Evolutionary conservation across 2,113 vertebrate genomes (phyloP).

Genomic region (Guaruba guarouba): DNA sequence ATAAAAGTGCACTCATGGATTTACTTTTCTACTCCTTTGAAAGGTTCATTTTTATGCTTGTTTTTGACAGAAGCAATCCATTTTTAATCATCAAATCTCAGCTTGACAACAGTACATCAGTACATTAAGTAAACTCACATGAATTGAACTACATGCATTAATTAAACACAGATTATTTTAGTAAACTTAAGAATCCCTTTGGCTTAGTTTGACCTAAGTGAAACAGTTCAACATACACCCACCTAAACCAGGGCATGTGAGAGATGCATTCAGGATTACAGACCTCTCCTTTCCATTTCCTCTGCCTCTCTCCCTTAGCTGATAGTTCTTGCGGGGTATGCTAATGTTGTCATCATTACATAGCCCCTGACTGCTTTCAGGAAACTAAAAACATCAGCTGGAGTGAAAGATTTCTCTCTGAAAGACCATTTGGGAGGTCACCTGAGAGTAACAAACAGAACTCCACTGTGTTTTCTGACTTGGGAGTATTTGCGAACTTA

Average conservation of each 20-base stretch:
- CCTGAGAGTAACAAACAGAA: constrained; percentile 32
- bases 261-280: not conserved
- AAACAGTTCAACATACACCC: not conserved
- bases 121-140: not conserved
- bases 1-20: not conserved
- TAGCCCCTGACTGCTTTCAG: not conserved
- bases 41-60: not conserved
- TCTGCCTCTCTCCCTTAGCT: not conserved
- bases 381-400: not conserved
- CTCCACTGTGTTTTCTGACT: constrained; percentile 5
- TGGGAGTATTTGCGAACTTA: not conserved
- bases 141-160: not conserved
- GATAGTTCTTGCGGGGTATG: constrained; percentile 6
- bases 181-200: not conserved
- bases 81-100: not conserved
- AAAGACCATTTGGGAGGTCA: constrained; percentile 21
- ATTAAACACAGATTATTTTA: not conserved
- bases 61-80: not conserved
- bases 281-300: not conserved
- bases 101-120: not conserved
- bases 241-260: not conserved
- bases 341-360: not conserved
- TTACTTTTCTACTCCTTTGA: not conserved
- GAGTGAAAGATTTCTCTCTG: constrained; percentile 17
- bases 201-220: not conserved